Conservation (phyloP, 2,113 vertebrate species). For the Naja naja region DNA sequence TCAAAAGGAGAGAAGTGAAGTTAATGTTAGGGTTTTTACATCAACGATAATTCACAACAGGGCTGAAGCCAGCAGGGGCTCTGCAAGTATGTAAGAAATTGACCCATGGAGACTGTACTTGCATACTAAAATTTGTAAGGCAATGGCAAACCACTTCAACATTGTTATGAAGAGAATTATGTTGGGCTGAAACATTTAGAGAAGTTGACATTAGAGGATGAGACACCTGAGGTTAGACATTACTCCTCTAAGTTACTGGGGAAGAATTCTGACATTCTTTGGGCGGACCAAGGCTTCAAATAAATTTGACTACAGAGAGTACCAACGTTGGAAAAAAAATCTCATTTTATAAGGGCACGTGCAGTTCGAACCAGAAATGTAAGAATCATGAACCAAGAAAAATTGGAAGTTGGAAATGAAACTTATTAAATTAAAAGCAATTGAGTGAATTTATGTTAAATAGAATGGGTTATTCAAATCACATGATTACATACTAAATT, state of each 20-base stretch:
- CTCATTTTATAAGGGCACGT: background rate
- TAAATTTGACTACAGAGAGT: background rate
- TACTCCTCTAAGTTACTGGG: background rate
- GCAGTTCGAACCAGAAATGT: background rate
- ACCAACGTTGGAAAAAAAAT: background rate
- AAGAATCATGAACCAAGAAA: background rate
- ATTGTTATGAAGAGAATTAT: background rate
- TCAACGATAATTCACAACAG: background rate
- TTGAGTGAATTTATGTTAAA: background rate
- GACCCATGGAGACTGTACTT: background rate
- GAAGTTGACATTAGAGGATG: background rate
- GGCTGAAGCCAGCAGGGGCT: background rate
- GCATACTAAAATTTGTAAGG: background rate
- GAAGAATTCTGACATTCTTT: background rate
- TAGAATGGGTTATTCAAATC: background rate
- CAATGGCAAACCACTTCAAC: background rate
- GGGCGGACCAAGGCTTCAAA: background rate
- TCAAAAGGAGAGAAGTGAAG: background rate
- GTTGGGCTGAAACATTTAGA: background rate
- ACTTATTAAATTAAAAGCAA: background rate
- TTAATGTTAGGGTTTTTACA: background rate
- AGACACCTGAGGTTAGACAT: background rate
- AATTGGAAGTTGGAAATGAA: background rate
- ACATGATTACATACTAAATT: background rate
- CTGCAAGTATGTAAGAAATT: background rate